Conservation (phyloP, 2,888 invertebrate species). For the Lathronympha strigana region DNA sequence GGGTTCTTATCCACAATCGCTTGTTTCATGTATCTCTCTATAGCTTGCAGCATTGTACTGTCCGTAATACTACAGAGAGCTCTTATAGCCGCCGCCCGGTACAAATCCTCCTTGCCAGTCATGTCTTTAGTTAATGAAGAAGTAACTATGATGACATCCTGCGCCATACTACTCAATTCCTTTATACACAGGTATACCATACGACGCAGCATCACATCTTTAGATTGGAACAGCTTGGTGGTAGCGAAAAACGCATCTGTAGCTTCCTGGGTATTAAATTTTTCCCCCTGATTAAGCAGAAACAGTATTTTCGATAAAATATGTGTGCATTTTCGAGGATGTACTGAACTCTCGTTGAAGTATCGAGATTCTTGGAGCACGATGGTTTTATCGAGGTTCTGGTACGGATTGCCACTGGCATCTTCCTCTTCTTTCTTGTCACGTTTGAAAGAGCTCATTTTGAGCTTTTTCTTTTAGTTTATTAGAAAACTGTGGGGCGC, state of each 20-base stretch:
- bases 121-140: constrained; percentile 98
- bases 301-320: constrained; percentile 98
- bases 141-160: constrained; percentile 99
- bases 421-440: constrained; percentile 99
- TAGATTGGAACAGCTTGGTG: constrained; percentile 99
- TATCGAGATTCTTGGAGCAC: constrained; percentile 98
- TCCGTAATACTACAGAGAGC: constrained; percentile 99
- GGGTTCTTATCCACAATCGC: constrained; percentile 99
- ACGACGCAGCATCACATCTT: constrained; percentile 96
- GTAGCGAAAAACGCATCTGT: constrained; percentile 99
- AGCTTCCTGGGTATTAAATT: constrained; percentile 96
- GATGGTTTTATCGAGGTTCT: constrained; percentile 97
- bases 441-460: constrained; percentile 92
- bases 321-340: constrained; percentile 97
- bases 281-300: constrained; percentile 97
- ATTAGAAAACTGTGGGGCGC: constrained; percentile 71
- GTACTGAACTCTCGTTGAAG: constrained; percentile 99
- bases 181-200: constrained; percentile 99
- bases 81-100: constrained; percentile 96
- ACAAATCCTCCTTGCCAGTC: constrained; percentile 97
- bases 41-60: constrained; percentile 96
- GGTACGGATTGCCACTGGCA: constrained; percentile 94
- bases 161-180: constrained; percentile 96
- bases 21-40: constrained; percentile 99
- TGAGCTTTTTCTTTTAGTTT: constrained; percentile 69